Percentiles rank a stretch among this genome's conserved stretches.
Evolutionary conservation across 1,140 invertebrate genomes (phyloP).

Genomic region (Bombus waltoni): DNA sequence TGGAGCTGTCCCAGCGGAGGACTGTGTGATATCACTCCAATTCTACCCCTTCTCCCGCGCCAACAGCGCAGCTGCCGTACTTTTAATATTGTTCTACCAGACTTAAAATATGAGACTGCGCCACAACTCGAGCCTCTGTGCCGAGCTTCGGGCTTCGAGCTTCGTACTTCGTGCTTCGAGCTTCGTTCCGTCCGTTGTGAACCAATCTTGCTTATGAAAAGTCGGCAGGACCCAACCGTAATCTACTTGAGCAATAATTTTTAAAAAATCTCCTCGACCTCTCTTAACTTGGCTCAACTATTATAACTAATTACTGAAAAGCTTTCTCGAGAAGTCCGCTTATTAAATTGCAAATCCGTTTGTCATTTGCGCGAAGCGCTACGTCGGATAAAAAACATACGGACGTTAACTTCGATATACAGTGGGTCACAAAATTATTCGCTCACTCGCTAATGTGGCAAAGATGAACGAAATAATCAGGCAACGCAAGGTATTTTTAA

Average conservation of each 20-base stretch:
- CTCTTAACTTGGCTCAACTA: constrained; percentile 56
- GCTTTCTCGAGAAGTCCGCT: constrained; percentile 53
- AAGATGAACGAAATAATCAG: too few species aligned
- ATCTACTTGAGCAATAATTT: constrained; percentile 67
- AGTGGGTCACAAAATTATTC: too few species aligned
- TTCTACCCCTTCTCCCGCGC: constrained; percentile 48
- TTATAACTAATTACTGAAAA: constrained; percentile 64
- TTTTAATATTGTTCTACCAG: constrained; percentile 80
- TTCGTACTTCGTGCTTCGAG: constrained; percentile 1
- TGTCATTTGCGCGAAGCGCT: constrained; percentile 12
- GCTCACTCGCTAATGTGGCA: too few species aligned
- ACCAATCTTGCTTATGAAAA: constrained; percentile 63
- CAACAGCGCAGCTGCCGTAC: constrained; percentile 76
- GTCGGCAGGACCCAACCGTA: constrained; percentile 34
- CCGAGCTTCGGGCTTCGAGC: background rate
- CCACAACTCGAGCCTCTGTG: constrained; percentile 65
- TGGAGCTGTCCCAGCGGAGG: constrained; percentile 69
- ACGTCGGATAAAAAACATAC: background rate
- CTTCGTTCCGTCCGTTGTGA: constrained; percentile 41
- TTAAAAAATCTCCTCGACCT: constrained; percentile 29
- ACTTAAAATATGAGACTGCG: constrained; percentile 78
- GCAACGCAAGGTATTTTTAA: too few species aligned
- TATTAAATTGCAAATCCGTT: constrained; percentile 61
- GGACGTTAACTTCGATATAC: background rate
- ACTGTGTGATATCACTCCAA: constrained; percentile 63